These are phyloP conservation scores for Chromoteleia sp. DNA, from an alignment of 2,888 invertebrate genomes.

Conservation along the genomic window DNA sequence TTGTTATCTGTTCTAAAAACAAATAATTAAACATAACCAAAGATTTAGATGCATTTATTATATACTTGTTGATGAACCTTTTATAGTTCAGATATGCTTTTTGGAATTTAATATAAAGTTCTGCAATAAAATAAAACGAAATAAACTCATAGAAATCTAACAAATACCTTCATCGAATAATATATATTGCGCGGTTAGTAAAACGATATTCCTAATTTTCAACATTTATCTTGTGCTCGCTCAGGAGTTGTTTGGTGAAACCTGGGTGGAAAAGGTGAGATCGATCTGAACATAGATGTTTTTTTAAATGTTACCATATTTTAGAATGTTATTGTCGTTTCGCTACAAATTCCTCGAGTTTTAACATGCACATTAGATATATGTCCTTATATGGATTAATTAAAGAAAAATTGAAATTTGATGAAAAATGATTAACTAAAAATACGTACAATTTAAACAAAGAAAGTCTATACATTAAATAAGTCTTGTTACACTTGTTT, in stretches of 20 bases:
- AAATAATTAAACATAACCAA: too few relatives aligned
- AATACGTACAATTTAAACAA: not conserved
- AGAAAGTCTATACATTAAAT: too few relatives aligned
- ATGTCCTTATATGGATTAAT: too few relatives aligned
- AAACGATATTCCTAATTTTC: slow-evolving; percentile 71
- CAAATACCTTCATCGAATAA: not conserved
- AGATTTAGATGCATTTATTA: too few relatives aligned
- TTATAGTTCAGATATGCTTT: too few relatives aligned
- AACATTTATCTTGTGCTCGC: slow-evolving; percentile 78
- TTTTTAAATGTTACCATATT: slow-evolving; percentile 1
- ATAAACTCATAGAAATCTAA: too few relatives aligned
- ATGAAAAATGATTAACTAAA: slow-evolving; percentile 23
- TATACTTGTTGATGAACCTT: too few relatives aligned
- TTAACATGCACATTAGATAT: not conserved
- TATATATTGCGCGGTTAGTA: slow-evolving; percentile 13
- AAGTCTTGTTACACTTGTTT: too few relatives aligned
- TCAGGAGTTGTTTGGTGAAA: slow-evolving; percentile 88
- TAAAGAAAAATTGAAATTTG: slow-evolving; percentile 21
- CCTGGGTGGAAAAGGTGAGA: slow-evolving; percentile 96
- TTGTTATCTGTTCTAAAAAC: not conserved
- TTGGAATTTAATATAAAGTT: too few relatives aligned
- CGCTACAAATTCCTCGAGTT: slow-evolving; percentile 8
- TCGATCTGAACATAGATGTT: slow-evolving; percentile 69
- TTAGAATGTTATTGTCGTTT: slow-evolving; percentile 24
- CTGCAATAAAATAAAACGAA: too few relatives aligned